Base-by-base conservation (phyloP, 2,113 vertebrate species). In the Clupea harengus region DNA sequence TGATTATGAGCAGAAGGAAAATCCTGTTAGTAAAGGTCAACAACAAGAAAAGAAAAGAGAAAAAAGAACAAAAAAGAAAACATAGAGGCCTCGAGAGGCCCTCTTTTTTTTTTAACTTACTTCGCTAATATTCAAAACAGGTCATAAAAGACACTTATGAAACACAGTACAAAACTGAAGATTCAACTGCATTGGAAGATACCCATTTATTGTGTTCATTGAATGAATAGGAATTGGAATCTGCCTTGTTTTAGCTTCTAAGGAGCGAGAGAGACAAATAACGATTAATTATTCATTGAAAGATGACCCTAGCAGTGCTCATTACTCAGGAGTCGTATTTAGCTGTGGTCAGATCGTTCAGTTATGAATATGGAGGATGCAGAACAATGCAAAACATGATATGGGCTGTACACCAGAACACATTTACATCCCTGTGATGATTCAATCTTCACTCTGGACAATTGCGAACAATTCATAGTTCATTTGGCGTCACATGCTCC, bases 381-480 rank as follows among this genome's bases (percentile, higher is more conserved):
- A 32, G 25, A 78, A 44, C 72, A 78, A 78, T 78, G 32, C 72
- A 78, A 78, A 64, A 78, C 72, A 39, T 0, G 72, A 78, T 78
- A 78, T 78, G 72, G 72, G 72, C 32, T 17, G 72, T 17, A 78
- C 46, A 1, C 32, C 4, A 15, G 72, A 78, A 32, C 28, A 39
- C 72, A 32, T 39, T 78, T 25, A 85, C 80, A 81, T 64, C 45
- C 57, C 82, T n/a, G 52, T 82, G 89, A 90, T 87, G 87, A 91
- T 90, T 87, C 86, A 84, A 90, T 86, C 85, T 17, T 2, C 47
- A 49, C 85, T 82, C 81, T 17, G 80, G 78, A 87, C 88, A 86
- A 91, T 90, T 88, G 84, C 89, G 39, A 39, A 90, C 83, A 86
- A 93, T 93, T 92, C 89, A 94, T 93, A 93, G 88, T 90, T 93